Percentiles rank a stretch among this genome's conserved stretches.
phyloP scores from a whole-genome alignment of 2,113 vertebrate species.

The Pipa parva region DNA sequence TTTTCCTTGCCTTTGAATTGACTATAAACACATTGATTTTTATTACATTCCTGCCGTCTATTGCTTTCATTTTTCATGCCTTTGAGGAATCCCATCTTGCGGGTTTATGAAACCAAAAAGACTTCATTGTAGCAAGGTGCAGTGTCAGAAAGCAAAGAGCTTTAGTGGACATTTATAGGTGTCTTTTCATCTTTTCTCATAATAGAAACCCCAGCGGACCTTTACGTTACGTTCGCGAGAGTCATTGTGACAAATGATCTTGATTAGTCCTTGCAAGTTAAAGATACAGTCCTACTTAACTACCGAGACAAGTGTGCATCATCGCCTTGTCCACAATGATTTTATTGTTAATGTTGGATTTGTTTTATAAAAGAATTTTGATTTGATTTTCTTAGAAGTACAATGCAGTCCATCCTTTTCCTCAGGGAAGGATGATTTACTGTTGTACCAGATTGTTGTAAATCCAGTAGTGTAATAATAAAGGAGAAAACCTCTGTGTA shows the following conservation, averaged over 20 bases:
- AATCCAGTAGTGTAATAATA: too few relatives aligned
- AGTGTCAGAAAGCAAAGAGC: not conserved
- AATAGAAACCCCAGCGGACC: constrained; percentile 3
- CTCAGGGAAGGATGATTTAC: too few relatives aligned
- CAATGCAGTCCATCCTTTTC: too few relatives aligned
- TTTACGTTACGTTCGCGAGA: constrained; percentile 24
- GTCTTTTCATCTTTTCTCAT: constrained; percentile 10
- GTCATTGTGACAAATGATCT: constrained; percentile 30
- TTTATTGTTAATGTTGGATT: too few relatives aligned
- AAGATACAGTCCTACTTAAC: constrained; percentile 6
- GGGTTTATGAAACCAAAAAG: constrained; percentile 32
- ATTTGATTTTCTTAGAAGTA: too few relatives aligned
- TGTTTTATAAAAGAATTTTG: too few relatives aligned
- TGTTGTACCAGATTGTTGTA: too few relatives aligned
- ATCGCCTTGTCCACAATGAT: too few relatives aligned
- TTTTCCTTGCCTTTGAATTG: constrained; percentile 2
- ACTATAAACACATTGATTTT: constrained; percentile 30
- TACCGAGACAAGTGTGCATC: too few relatives aligned
- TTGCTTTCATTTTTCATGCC: constrained; percentile 20
- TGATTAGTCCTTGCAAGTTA: constrained; percentile 38
- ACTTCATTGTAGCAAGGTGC: constrained; percentile 14
- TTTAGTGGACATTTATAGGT: constrained; percentile 1
- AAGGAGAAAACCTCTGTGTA: too few relatives aligned
- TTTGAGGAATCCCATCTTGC: constrained; percentile 18
- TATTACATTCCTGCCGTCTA: constrained; percentile 16